phyloP scores from a whole-genome alignment of 2,797 vertebrate species.

The Tolypeutes matacus region DNA sequence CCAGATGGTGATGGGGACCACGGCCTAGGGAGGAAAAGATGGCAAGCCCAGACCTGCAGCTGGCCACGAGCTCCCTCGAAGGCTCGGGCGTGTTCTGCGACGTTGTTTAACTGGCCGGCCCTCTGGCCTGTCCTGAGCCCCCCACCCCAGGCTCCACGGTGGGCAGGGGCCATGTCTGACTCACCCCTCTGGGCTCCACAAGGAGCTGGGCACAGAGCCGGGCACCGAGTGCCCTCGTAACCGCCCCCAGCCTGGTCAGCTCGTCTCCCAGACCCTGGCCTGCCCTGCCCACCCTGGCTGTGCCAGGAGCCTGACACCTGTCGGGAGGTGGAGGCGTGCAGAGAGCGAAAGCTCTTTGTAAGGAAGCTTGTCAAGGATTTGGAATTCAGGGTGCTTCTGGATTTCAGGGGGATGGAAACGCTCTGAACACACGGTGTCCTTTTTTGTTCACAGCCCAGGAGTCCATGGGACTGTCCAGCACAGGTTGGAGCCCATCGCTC shows the following conservation, averaged over 20 bases:
- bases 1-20: not conserved
- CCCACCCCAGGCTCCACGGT: not conserved
- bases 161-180: not conserved
- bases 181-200: rapidly evolving
- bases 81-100: not conserved
- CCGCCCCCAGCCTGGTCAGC: not conserved
- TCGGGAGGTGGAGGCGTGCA: not conserved
- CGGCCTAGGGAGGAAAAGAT: not conserved
- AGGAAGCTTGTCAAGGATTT: not conserved
- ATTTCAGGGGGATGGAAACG: not conserved
- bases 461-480: not conserved
- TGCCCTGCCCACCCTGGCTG: rapidly evolving
- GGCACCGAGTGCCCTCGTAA: not conserved
- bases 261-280: rapidly evolving
- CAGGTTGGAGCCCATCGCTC: not conserved
- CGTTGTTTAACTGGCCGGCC: not conserved
- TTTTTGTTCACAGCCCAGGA: not conserved
- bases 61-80: not conserved
- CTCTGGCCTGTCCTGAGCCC: not conserved
- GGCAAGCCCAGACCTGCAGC: not conserved
- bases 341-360: not conserved
- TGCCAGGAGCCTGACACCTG: rapidly evolving
- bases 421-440: not conserved
- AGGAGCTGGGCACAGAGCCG: not conserved
- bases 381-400: not conserved